Evolutionary conservation across 2,888 invertebrate species (phyloP).

Genomic region (Protula sp.): DNA sequence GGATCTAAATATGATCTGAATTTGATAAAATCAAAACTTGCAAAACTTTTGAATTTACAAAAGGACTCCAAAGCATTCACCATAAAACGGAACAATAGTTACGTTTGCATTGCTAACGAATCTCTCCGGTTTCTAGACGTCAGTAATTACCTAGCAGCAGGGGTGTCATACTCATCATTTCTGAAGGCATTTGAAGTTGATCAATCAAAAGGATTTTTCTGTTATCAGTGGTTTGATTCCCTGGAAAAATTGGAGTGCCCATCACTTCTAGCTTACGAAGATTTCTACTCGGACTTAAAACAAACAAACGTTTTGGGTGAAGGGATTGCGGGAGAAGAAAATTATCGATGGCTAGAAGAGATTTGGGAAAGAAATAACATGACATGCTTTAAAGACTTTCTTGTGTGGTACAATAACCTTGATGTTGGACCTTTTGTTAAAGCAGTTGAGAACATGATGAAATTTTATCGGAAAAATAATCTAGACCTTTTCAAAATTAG

Average conservation of each 20-base stretch:
- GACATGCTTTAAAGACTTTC: slow-evolving; percentile 22
- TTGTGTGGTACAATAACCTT: slow-evolving; percentile 26
- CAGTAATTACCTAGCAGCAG: background rate
- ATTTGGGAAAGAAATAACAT: slow-evolving; percentile 18
- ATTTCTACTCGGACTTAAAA: background rate
- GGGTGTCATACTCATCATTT: background rate
- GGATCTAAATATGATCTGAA: background rate
- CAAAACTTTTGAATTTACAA: background rate
- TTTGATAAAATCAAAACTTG: background rate
- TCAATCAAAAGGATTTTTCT: background rate
- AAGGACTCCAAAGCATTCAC: background rate
- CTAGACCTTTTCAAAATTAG: slow-evolving; percentile 25
- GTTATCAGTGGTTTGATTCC: background rate
- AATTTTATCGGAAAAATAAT: slow-evolving; percentile 18
- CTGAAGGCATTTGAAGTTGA: background rate
- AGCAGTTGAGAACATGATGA: slow-evolving; percentile 17
- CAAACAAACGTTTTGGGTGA: background rate
- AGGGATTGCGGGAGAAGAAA: background rate
- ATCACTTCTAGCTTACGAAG: background rate
- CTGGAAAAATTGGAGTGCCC: background rate
- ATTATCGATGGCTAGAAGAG: background rate
- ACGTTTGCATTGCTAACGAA: background rate
- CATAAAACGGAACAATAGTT: background rate
- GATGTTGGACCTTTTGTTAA: slow-evolving; percentile 22
- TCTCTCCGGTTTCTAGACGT: background rate